Evolutionary conservation across 1,140 invertebrate species (phyloP).

Genomic region (Phymastichus coffea): DNA sequence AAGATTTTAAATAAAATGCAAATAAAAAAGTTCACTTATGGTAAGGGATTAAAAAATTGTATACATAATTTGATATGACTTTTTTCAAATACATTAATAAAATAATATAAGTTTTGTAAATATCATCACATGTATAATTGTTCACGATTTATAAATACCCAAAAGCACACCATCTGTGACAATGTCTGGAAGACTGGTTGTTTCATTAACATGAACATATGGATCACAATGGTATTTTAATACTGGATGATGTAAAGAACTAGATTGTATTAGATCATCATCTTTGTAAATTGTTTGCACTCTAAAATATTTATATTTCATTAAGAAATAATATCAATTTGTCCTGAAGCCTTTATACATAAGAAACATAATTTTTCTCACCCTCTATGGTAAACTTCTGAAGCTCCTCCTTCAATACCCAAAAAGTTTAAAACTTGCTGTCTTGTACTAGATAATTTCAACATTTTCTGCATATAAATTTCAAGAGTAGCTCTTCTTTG

Average conservation of each 20-base stretch:
- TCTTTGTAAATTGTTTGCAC: constrained; percentile 32
- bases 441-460: constrained; percentile 49
- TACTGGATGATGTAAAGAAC: constrained; percentile 50
- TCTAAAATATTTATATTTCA: constrained; percentile 32
- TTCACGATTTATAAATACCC: constrained; percentile 49
- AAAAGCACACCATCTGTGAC: constrained; percentile 56
- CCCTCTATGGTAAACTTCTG: constrained; percentile 38
- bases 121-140: constrained; percentile 7
- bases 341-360: too few species aligned
- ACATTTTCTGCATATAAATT: constrained; percentile 61
- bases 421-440: constrained; percentile 55
- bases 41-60: neutral
- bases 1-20: too few species aligned
- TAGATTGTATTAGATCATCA: constrained; percentile 26
- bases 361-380: constrained; percentile 31
- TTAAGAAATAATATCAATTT: neutral
- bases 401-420: constrained; percentile 43
- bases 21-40: neutral
- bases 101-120: constrained; percentile 17
- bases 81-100: constrained; percentile 1
- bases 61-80: neutral
- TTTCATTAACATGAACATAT: constrained; percentile 41
- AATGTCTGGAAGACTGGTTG: constrained; percentile 54
- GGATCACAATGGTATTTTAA: constrained; percentile 52
- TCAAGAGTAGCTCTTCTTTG: constrained; percentile 61